Base-by-base conservation (phyloP, 2,797 vertebrate species). In the Apodemus agrarius region DNA sequence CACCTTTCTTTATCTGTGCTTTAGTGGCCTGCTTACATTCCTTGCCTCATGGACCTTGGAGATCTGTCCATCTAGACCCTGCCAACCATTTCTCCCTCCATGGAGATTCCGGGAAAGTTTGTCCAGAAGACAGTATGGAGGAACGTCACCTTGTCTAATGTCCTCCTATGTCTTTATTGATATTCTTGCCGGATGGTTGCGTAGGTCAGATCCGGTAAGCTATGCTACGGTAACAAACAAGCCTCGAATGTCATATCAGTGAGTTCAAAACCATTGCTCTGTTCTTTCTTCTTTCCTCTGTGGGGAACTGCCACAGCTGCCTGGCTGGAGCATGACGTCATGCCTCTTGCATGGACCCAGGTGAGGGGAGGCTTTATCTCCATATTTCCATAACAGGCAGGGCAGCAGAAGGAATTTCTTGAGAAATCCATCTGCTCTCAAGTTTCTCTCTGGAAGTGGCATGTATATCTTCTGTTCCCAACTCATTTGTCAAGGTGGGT, bases 231-330 rank as follows among this genome's bases (percentile, higher is more conserved):
- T 29, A 69, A 88, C 78, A 46, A 21, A 54, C 0, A 65, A 85
- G 11, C 49, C 54, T 34, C 0, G 74, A 14, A 21, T 49, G 22
- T 11, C 1, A 2, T 34, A 24, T 13, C 1, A 0, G 6, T 34
- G 59, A 24, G 1, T 65, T 49, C 2, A 54, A 40, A 34, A 13
- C 26, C 59, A 75, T 46, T 6, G 8, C 21, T 63, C 65, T 26
- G 13, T 67, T 65, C 4, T 46, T 1, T 49, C 21, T 3, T 5
- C 34, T 34, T 12, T 3, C 3, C 29, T 5, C 26, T 16, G 12
- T 9, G 67, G 8, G 17, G 3, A 31, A 6, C 7, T 6, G 0
- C 52, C 52, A 12, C 21, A 61, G 6, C 29, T 37, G 31, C 43
- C 4, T 49, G 34, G 3, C 7, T 34, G 8, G 59, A 22, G n/a